phyloP scores from a whole-genome alignment of 1,140 invertebrate species.

The Bombus ignitus region DNA sequence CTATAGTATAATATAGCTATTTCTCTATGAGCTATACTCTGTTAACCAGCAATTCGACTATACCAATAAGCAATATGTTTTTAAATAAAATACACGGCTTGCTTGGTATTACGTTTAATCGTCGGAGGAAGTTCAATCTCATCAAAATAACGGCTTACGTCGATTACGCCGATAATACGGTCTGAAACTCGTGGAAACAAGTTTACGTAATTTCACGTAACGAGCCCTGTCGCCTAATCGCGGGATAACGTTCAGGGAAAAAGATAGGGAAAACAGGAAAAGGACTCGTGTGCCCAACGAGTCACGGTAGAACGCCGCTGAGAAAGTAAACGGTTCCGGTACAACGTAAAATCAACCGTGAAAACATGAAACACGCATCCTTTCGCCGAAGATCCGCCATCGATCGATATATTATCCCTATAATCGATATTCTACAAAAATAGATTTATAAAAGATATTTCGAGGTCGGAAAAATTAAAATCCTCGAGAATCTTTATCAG shows the following conservation, averaged over 20 bases:
- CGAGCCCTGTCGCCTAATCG: conserved; percentile 46
- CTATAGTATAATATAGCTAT: neutral
- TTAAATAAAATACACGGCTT: neutral
- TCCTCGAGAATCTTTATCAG: neutral
- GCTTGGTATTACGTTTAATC: conserved; percentile 8
- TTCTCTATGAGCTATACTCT: neutral
- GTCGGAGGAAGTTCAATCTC: conserved; percentile 60
- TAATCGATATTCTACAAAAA: neutral
- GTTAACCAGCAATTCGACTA: neutral
- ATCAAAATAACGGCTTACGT: conserved; percentile 63
- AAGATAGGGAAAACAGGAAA: conserved; percentile 53
- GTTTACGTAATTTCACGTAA: conserved; percentile 60
- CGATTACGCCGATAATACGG: conserved; percentile 50
- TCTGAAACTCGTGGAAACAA: conserved; percentile 54
- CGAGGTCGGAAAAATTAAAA: neutral
- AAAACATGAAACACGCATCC: neutral
- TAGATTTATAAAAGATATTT: neutral
- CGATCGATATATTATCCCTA: neutral
- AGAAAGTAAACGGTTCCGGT: conserved; percentile 32
- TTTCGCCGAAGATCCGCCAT: neutral
- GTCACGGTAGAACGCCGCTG: conserved; percentile 32
- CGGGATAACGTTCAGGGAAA: conserved; percentile 22
- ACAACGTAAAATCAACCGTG: conserved; percentile 14
- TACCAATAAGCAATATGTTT: conserved; percentile 18
- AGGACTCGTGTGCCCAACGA: neutral